A percentile compares a stretch with the other conserved stretches of the same genome.
Evolutionary conservation across 2,113 vertebrate genomes (phyloP).

Genomic region (Piliocolobus tephrosceles): DNA sequence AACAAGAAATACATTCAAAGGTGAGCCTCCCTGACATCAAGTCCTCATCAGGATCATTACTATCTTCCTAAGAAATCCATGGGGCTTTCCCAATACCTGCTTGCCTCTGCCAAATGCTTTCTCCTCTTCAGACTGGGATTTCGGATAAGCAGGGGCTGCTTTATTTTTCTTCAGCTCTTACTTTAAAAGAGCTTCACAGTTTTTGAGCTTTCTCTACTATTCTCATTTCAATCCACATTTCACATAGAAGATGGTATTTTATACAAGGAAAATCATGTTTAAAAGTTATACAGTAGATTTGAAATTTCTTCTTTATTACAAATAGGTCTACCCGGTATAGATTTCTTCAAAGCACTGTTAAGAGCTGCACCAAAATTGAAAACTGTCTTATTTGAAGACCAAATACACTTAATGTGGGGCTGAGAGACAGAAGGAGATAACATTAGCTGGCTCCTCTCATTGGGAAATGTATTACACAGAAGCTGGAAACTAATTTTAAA

Average conservation of each 20-base stretch:
- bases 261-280: not conserved
- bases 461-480: slow-evolving; percentile 24
- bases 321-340: slow-evolving; percentile 11
- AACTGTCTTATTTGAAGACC: slow-evolving; percentile 39
- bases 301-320: slow-evolving; percentile 32
- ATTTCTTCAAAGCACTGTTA: not conserved
- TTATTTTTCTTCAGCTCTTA: slow-evolving; percentile 44
- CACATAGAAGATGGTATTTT: slow-evolving; percentile 23
- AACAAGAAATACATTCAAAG: slow-evolving; percentile 59
- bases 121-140: slow-evolving; percentile 24
- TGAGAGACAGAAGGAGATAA: not conserved
- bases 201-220: not conserved
- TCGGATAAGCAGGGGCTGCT: slow-evolving; percentile 36
- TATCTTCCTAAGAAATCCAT: slow-evolving; percentile 66
- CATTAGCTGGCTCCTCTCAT: not conserved
- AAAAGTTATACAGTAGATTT: not conserved
- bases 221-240: not conserved
- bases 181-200: slow-evolving; percentile 7
- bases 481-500: not conserved
- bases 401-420: not conserved
- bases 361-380: slow-evolving; percentile 12
- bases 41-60: slow-evolving; percentile 61
- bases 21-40: slow-evolving; percentile 64
- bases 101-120: slow-evolving; percentile 78
- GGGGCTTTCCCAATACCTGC: slow-evolving; percentile 65